Evolutionary conservation across 2,113 vertebrate genomes (phyloP).

Genomic region (Dolichotis patagonum): DNA sequence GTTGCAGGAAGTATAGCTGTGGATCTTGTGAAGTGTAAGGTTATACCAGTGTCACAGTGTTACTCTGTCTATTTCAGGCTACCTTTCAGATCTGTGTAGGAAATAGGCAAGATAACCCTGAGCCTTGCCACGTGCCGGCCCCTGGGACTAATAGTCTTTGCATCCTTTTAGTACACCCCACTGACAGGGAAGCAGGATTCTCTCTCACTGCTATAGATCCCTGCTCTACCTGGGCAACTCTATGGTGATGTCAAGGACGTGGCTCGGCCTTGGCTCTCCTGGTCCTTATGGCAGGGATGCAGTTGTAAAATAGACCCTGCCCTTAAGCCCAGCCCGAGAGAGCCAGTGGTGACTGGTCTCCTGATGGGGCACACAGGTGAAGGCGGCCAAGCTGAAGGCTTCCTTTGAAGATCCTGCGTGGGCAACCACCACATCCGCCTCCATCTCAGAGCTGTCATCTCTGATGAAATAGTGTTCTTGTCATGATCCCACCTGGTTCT

Average conservation of each 20-base stretch:
- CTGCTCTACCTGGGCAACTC: neutral
- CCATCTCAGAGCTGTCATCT: neutral
- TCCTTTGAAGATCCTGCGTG: neutral
- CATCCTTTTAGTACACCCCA: neutral
- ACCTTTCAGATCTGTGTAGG: neutral
- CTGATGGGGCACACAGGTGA: neutral
- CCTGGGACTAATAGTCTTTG: neutral
- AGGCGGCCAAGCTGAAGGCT: neutral
- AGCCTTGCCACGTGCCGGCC: accelerated
- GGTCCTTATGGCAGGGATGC: neutral
- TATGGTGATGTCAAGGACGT: neutral
- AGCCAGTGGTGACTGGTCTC: neutral
- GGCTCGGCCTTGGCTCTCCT: neutral
- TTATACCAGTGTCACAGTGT: accelerated
- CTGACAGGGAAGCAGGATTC: neutral
- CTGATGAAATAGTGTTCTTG: neutral
- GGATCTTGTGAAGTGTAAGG: too few relatives aligned
- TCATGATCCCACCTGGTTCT: neutral
- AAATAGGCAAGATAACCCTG: neutral
- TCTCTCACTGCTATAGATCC: neutral
- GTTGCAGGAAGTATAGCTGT: neutral
- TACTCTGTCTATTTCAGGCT: neutral
- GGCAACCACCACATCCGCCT: neutral
- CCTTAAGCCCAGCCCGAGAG: neutral
- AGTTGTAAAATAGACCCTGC: neutral